Percentiles rank a stretch among this genome's conserved stretches.
Evolutionary conservation across 2,888 invertebrate species (phyloP).

Genomic region (Argyra leucocephala): DNA sequence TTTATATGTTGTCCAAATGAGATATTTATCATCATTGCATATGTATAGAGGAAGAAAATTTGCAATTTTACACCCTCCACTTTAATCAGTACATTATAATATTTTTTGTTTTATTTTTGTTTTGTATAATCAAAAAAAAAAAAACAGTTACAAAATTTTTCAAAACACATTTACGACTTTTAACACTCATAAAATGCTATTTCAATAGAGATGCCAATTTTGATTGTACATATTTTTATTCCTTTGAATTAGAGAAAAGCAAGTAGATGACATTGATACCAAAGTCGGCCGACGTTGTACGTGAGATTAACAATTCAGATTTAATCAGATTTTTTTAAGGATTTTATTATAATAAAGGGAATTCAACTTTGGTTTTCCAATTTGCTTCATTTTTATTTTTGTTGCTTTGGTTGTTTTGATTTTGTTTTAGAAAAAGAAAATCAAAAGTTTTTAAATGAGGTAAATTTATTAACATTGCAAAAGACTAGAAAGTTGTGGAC

Average conservation of each 20-base stretch:
- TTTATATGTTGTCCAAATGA: neutral
- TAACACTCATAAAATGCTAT: neutral
- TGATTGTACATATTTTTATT: too few relatives aligned
- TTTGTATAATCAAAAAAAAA: neutral
- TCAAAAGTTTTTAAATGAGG: too few relatives aligned
- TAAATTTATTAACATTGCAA: too few relatives aligned
- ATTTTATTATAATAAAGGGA: too few relatives aligned
- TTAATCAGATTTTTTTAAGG: neutral
- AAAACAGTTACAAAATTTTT: neutral
- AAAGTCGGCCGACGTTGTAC: neutral
- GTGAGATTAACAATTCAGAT: slow-evolving; percentile 1
- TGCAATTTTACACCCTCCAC: neutral
- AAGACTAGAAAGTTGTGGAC: too few relatives aligned
- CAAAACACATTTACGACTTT: neutral
- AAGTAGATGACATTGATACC: neutral
- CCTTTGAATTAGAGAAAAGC: too few relatives aligned
- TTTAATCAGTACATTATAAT: neutral
- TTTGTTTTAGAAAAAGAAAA: too few relatives aligned
- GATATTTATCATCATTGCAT: neutral
- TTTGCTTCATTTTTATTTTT: too few relatives aligned
- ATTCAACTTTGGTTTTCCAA: too few relatives aligned
- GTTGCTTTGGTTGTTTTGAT: too few relatives aligned
- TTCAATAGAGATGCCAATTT: neutral
- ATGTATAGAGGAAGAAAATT: neutral
- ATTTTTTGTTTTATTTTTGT: neutral